Base-by-base conservation (phyloP, 2,113 vertebrate species). In the Anoura caudifer region DNA sequence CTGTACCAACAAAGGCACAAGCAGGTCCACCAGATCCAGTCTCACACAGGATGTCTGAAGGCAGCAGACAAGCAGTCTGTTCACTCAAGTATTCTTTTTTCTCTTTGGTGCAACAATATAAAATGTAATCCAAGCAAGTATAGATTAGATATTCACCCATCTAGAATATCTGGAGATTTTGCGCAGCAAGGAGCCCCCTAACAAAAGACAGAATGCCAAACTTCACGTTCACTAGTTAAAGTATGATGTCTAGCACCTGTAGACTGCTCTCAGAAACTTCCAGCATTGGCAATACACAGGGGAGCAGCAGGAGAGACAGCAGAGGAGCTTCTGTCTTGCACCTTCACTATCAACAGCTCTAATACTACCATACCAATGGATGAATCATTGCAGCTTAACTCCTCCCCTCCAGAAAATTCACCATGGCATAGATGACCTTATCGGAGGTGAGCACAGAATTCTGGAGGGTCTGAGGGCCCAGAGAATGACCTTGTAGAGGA, bases 291-390 rank as follows among this genome's bases (percentile, higher is more conserved):
- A 99, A 14, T 99, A 99, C 11, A 13, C 98, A 47, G 98, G 98
- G 87, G 99, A 99, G 90, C 98, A 99, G 96, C 99, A 99, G 98
- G 99, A 99, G 5, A 98, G 98, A 47, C 99, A 99, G 95, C 98
- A 50, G 99, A 99, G 65, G 99, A 99, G 87, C 98, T 99, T 80
- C 98, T 99, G 97, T 99, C 98, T 20, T 98, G 99, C 0, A 99
- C 99, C 24, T 99, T 99, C 98, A 99, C 77, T 17, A 98, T 99
- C 14, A 99, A 99, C 0, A 99, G 99, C 81, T 99, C 99, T 95
- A 99, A 99, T 95, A 99, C 99, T 91, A 99, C 99, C 97, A 99
- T 99, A 93, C 99, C 99, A 93, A 99, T 99, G 97, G 99, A 99
- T 38, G 99, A 99, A 97, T 99, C 99, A 11, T 98, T 99, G 91